Evolutionary conservation across 53 echinoderm and acorn worm species (phyloP).

Genomic region (Holothuria leucospilota): DNA sequence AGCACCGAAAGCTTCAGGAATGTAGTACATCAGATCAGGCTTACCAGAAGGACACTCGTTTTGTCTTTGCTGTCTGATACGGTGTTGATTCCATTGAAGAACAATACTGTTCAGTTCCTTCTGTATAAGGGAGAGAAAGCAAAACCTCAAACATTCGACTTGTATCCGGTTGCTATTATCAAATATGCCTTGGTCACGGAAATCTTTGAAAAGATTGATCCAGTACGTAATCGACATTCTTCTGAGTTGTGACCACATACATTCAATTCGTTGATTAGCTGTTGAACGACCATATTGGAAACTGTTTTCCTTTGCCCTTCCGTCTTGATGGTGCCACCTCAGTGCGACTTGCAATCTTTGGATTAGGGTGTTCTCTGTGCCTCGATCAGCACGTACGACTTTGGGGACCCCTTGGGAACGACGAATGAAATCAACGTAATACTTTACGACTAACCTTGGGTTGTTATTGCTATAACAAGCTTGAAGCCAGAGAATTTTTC

Average conservation of each 20-base stretch:
- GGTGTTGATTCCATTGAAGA: conserved; percentile 52
- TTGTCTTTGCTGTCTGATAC: conserved; percentile 16
- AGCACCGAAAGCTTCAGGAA: conserved; percentile 34
- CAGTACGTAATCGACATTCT: conserved; percentile 1
- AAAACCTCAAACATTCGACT: conserved; percentile 49
- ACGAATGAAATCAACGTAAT: conserved; percentile 37
- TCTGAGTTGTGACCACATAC: conserved; percentile 25
- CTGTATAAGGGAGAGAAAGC: conserved; percentile 45
- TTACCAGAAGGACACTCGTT: conserved; percentile 29
- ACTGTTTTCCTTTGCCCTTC: conserved; percentile 13
- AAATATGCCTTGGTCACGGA: conserved; percentile 39
- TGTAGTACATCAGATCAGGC: conserved; percentile 56
- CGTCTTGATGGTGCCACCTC: conserved; percentile 36
- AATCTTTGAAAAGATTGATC: conserved; percentile 49
- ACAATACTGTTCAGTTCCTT: conserved; percentile 31
- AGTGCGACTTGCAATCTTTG: conserved; percentile 40
- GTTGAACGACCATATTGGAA: conserved; percentile 51
- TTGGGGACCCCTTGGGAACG: conserved; percentile 39
- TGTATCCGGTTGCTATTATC: conserved; percentile 47
- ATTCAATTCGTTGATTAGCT: conserved; percentile 53
- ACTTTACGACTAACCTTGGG: conserved; percentile 32
- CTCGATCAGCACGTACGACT: conserved; percentile 50
- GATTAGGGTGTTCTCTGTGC: conserved; percentile 43
- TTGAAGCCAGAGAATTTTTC: conserved; percentile 51
- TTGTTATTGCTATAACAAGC: conserved; percentile 58